Conservation (phyloP, 1,140 invertebrate species). For the Ceratoteleas bidentatus region DNA sequence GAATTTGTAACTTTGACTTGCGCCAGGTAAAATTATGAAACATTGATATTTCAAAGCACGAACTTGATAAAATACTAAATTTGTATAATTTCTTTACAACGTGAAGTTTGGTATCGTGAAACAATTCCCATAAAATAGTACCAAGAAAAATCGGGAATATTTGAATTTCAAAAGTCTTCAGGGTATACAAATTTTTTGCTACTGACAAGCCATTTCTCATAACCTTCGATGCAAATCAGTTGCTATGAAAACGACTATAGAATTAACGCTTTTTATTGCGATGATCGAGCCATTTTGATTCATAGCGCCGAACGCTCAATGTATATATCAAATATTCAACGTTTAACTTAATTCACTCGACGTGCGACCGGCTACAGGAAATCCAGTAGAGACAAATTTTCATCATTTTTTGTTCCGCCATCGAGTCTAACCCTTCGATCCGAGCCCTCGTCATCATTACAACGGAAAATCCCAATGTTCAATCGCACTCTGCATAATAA, state of each 20-base stretch:
- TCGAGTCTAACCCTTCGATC: slow-evolving; percentile 51
- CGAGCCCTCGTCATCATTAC: slow-evolving; percentile 54
- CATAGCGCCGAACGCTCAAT: slow-evolving; percentile 2
- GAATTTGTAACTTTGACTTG: too few relatives aligned
- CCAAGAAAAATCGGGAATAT: too few relatives aligned
- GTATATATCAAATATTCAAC: slow-evolving; percentile 39
- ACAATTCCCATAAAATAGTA: too few relatives aligned
- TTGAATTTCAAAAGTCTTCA: too few relatives aligned
- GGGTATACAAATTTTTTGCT: too few relatives aligned
- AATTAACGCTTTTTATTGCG: neutral
- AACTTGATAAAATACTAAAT: too few relatives aligned
- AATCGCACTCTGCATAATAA: slow-evolving; percentile 65
- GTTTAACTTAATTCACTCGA: slow-evolving; percentile 33
- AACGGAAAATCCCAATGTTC: slow-evolving; percentile 55
- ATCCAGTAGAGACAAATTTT: slow-evolving; percentile 42
- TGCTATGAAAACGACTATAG: neutral
- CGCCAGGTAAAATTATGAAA: too few relatives aligned
- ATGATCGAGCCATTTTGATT: slow-evolving; percentile 12
- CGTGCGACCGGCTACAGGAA: slow-evolving; percentile 28
- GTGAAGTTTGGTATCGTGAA: too few relatives aligned
- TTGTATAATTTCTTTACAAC: too few relatives aligned
- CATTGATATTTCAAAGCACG: too few relatives aligned
- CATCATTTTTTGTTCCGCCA: slow-evolving; percentile 38
- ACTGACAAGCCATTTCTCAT: too few relatives aligned
- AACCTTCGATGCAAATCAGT: neutral